These are phyloP conservation scores for Crocuta crocuta DNA, from an alignment of 2,113 vertebrate genomes.

Conservation along the genomic window DNA sequence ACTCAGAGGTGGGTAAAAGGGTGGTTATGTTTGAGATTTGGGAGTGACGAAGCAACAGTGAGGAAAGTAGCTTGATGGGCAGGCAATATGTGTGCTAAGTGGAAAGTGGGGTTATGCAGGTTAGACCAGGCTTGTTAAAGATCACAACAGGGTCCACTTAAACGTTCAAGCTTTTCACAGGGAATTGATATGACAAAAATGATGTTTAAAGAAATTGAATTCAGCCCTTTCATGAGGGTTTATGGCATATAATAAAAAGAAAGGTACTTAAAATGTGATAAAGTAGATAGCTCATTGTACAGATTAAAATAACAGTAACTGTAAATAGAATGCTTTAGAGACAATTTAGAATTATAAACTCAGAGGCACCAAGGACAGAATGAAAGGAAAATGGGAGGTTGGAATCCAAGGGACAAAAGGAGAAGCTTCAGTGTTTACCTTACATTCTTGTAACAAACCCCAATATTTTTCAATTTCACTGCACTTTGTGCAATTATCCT, in stretches of 20 bases:
- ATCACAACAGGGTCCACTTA: background rate
- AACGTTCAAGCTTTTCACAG: background rate
- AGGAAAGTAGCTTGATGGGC: background rate
- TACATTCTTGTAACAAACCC: background rate
- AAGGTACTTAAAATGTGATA: background rate
- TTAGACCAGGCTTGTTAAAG: background rate
- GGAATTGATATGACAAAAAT: background rate
- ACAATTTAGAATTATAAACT: background rate
- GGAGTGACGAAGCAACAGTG: background rate
- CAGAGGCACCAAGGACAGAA: background rate
- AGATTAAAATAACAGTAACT: slow-evolving; percentile 20
- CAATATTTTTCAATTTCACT: background rate
- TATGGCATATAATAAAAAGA: background rate
- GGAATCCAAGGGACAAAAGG: background rate
- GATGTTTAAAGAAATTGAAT: background rate
- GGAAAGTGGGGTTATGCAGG: background rate
- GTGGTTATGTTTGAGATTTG: background rate
- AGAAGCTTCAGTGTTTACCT: background rate
- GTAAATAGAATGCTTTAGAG: background rate
- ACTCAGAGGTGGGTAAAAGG: background rate
- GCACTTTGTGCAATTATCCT: slow-evolving; percentile 25
- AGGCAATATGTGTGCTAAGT: background rate
- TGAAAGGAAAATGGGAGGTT: background rate
- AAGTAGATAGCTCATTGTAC: background rate
- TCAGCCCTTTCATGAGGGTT: background rate